Base-by-base conservation (phyloP, 2,113 vertebrate species). In the Dasyprocta punctata region DNA sequence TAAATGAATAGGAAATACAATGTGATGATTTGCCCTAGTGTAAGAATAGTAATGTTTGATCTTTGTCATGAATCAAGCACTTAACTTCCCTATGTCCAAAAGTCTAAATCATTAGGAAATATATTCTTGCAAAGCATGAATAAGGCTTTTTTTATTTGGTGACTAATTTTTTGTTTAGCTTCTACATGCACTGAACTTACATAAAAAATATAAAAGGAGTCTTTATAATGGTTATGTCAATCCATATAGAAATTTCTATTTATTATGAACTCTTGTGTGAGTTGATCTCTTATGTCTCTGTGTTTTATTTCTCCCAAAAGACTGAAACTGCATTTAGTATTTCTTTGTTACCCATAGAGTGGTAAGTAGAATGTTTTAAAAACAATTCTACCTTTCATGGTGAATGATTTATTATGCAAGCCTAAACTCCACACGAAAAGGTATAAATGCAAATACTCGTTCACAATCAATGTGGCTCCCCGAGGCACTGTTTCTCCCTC, bases 371-470 rank as follows among this genome's bases (percentile, higher is more conserved):
- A 75, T 84, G 33, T 84, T 90, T 92, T 54, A 38, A 92, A 86
- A 93, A 85, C 38, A 88, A 71, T 86, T 95, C 49, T 94, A 38
- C 52, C 92, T 95, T 90, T 91, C 56, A 89, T 54, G 67, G 33
- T 89, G 69, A 77, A 36, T 33, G 26, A 93, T 96, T 96, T 93
- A 96, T 96, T 96, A 60, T 89, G 86, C n/a, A 96, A 89, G 75
- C 88, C 47, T 95, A 87, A 92, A 90, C 33, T 54, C 52, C 44
- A 71, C 71, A 95, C 47, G 65, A 90, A 97, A 92, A 93, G 69
- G 73, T 92, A 9, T 91, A 98, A 96, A 97, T 97, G 61, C 71
- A 96, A 95, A 93, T 80, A 89, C 26, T 90, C 44, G 63, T 90
- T 97, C 78, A 84, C 41, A 73, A 2, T 89, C 86, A 92, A 22